Evolutionary conservation across 2,113 vertebrate species (phyloP).

Genomic region (Balaenoptera acutorostrata): DNA sequence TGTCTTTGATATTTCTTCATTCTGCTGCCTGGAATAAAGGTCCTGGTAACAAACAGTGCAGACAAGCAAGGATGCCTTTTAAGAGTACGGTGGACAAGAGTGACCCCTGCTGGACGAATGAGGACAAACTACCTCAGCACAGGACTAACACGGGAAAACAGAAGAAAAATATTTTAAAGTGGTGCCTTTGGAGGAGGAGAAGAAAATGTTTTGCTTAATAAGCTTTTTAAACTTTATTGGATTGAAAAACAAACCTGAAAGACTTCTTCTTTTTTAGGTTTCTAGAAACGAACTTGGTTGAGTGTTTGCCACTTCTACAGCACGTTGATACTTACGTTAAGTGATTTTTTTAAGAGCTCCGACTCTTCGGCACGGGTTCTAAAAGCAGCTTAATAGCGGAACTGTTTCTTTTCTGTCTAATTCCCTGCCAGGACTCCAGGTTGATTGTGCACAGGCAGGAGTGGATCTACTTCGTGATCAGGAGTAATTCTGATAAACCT

Average conservation of each 20-base stretch:
- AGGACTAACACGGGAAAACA: background rate
- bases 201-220: background rate
- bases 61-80: background rate
- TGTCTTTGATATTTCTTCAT: background rate
- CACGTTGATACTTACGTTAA: background rate
- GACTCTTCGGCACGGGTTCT: conserved; percentile 11
- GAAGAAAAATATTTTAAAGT: background rate
- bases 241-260: background rate
- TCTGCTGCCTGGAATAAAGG: background rate
- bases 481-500: conserved; percentile 55
- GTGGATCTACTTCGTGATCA: conserved; percentile 36
- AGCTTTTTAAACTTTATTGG: background rate
- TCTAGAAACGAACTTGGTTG: background rate
- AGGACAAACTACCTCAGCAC: background rate
- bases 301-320: background rate
- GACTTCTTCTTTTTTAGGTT: background rate
- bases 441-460: conserved; percentile 35
- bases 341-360: conserved; percentile 17
- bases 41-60: accelerated
- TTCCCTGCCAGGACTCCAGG: conserved; percentile 31
- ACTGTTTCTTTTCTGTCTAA: conserved; percentile 71
- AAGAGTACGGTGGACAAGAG: conserved; percentile 71
- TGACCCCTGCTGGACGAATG: conserved; percentile 81
- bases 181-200: background rate
- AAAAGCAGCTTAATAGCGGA: conserved; percentile 49